Base-by-base conservation (phyloP, 2,113 vertebrate species). In the Apodemus speciosus region DNA sequence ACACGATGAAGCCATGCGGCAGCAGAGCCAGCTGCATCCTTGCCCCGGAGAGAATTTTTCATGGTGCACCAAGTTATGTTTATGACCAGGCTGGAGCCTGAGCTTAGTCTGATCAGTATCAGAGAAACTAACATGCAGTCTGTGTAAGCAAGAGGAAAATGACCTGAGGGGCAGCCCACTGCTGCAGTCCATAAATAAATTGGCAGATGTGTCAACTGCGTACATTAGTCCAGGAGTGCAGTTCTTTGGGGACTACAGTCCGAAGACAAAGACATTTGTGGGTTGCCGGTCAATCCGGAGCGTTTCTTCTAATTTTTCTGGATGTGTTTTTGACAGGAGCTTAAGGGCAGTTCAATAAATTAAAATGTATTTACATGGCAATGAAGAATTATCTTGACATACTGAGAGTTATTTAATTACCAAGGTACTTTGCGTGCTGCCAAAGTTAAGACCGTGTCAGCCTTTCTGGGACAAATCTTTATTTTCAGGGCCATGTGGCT, bases 301-400 rank as follows among this genome's bases (percentile, higher is more conserved):
- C 27, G 79, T 81, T 95, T 96, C 85, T 95, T 85, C 94, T 96
- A 69, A 97, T 98, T 96, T 96, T 92, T 66, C 35, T 75, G 97
- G 88, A 95, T 96, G 94, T 16, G n/a, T 16, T 96, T 98, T 97
- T 98, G 97, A 97, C 90, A 97, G 92, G 93, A 76, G 83, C 92
- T 97, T 80, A 92, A 16, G 20, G 91, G 86, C 95, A 95, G 93
- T 97, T 97, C 92, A 97, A 90, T 96, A 97, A 96, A 96, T 97
- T 95, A 96, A 97, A 98, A 97, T 97, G 91, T 81, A 96, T 98
- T 97, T 96, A 95, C 95, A 97, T 97, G 81, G 92, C 83, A 98
- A 56, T 92, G 92, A 97, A 97, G 97, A 97, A 98, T 88, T 96
- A 96, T 94, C 96, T 96, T 97, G 96, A 97, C 94, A 96, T 1